Conservation (phyloP, 35 echinoderm and acorn worm species). For the Apostichopus californicus region DNA sequence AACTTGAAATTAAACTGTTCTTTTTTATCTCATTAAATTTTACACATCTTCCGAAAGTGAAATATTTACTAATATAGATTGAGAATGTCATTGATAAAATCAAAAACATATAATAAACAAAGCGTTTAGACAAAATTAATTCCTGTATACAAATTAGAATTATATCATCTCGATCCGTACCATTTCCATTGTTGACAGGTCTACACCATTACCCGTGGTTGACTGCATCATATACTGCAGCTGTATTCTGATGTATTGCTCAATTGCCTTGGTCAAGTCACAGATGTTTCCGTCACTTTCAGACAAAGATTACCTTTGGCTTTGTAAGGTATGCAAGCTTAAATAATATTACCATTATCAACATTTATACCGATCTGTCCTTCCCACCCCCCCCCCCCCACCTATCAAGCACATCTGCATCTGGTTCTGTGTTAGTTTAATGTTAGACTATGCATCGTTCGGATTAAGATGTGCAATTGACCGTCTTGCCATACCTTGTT, state of each 20-base stretch:
- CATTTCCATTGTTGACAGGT: not conserved
- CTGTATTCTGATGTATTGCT: not conserved
- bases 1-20: not conserved
- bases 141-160: not conserved
- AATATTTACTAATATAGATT: not conserved
- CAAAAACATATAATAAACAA: not conserved
- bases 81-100: not conserved
- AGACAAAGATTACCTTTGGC: not conserved
- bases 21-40: not conserved
- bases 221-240: not conserved
- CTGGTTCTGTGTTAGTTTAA: no score
- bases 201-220: not conserved
- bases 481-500: no score
- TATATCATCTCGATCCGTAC: not conserved
- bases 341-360: not conserved
- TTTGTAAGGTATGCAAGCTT: not conserved
- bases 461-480: no score
- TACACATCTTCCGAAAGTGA: not conserved
- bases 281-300: not conserved
- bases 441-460: no score
- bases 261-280: not conserved
- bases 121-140: not conserved
- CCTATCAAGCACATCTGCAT: not conserved
- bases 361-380: not conserved
- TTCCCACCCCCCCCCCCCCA: not conserved